Conservation (phyloP, 2,113 vertebrate species). For the Atrichornis clamosus region DNA sequence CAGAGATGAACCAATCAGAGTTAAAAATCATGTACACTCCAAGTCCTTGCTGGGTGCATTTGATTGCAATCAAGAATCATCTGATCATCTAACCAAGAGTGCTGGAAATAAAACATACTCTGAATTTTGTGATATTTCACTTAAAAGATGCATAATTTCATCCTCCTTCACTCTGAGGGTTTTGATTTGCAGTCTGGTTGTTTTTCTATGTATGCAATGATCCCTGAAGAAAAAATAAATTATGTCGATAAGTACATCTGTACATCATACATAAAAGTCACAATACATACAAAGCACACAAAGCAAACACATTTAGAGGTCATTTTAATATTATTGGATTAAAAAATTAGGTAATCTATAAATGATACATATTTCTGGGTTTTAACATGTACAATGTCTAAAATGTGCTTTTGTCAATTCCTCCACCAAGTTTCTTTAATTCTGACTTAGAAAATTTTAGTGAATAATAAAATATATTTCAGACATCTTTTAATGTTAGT, state of each 20-base stretch:
- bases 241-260: not conserved
- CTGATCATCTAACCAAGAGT: constrained; percentile 6
- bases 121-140: not conserved
- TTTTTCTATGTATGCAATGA: not conserved
- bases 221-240: not conserved
- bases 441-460: not conserved
- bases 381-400: not conserved
- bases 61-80: constrained; percentile 61
- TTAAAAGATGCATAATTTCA: not conserved
- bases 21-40: constrained; percentile 22
- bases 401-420: not conserved
- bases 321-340: not conserved
- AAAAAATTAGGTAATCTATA: not conserved
- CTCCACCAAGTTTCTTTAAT: not conserved
- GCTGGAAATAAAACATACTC: constrained; percentile 23
- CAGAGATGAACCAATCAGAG: constrained; percentile 22
- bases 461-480: not conserved
- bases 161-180: not conserved
- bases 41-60: not conserved
- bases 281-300: not conserved
- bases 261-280: not conserved
- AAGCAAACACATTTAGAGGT: not conserved
- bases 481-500: not conserved
- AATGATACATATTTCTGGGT: accelerated
- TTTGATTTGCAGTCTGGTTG: not conserved